These are phyloP conservation scores for Selenia dentaria DNA, from an alignment of 2,888 invertebrate genomes.

Conservation along the genomic window DNA sequence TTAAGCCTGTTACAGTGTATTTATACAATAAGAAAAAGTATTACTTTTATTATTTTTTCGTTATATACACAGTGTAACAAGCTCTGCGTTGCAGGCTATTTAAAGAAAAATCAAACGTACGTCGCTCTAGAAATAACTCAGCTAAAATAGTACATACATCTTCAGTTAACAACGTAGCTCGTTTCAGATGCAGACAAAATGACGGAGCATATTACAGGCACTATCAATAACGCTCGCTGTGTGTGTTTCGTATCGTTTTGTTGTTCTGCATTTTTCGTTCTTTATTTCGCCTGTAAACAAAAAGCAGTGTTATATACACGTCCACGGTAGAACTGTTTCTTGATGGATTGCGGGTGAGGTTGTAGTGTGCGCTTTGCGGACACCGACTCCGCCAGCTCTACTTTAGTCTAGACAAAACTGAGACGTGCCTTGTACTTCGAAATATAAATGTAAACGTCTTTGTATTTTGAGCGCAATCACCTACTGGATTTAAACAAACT, in stretches of 20 bases:
- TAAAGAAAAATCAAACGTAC: constrained; percentile 45
- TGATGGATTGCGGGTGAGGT: constrained; percentile 54
- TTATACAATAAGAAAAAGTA: constrained; percentile 50
- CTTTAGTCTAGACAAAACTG: too few species aligned
- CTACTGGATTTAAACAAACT: too few species aligned
- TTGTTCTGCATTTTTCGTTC: constrained; percentile 46
- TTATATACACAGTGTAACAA: constrained; percentile 12
- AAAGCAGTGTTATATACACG: constrained; percentile 29
- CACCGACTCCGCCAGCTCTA: constrained; percentile 34
- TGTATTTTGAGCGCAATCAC: too few species aligned
- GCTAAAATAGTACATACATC: constrained; percentile 52
- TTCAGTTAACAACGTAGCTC: constrained; percentile 50
- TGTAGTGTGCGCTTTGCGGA: constrained; percentile 28
- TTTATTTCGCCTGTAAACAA: constrained; percentile 44
- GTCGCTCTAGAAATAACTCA: constrained; percentile 41
- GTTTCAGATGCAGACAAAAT: constrained; percentile 56
- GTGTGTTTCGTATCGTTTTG: constrained; percentile 43
- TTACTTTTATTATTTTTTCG: constrained; percentile 29
- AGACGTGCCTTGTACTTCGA: too few species aligned
- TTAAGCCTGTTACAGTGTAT: constrained; percentile 47
- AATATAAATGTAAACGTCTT: too few species aligned
- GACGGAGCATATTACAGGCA: constrained; percentile 52
- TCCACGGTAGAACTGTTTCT: constrained; percentile 38
- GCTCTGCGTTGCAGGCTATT: constrained; percentile 19
- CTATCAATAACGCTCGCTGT: constrained; percentile 53